These are phyloP conservation scores for Cerastis leucographa DNA, from an alignment of 2,888 invertebrate species.

Conservation along the genomic window DNA sequence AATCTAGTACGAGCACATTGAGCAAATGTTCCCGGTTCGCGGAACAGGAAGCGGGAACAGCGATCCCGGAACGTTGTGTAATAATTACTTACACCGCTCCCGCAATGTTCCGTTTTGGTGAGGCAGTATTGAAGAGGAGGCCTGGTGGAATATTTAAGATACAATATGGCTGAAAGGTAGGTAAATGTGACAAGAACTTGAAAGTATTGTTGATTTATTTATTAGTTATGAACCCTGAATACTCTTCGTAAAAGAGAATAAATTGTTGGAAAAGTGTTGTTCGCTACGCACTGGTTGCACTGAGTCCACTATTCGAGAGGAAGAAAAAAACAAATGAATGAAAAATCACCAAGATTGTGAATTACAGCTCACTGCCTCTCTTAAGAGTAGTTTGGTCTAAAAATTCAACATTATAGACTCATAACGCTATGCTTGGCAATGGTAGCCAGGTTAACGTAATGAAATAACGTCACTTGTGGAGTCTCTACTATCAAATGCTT, in stretches of 20 bases:
- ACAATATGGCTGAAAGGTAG: conserved; percentile 3
- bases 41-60: conserved; percentile 42
- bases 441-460: neutral
- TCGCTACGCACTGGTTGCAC: neutral
- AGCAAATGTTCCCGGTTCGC: conserved; percentile 37
- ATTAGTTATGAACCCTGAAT: neutral
- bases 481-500: conserved; percentile 7
- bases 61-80: conserved; percentile 46
- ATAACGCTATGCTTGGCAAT: neutral
- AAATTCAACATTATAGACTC: neutral
- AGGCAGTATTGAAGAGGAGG: conserved; percentile 6
- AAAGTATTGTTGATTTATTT: neutral
- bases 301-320: neutral
- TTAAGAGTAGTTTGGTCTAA: neutral
- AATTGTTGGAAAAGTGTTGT: neutral
- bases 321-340: neutral
- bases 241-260: neutral
- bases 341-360: neutral
- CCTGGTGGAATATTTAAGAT: conserved; percentile 27
- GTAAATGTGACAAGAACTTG: neutral
- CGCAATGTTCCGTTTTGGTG: conserved; percentile 38
- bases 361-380: neutral
- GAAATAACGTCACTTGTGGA: conserved; percentile 1
- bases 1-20: conserved; percentile 25
- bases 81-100: conserved; percentile 53